phyloP scores from a whole-genome alignment of 2,113 vertebrate genomes.

The Paraplagusia blochii region DNA sequence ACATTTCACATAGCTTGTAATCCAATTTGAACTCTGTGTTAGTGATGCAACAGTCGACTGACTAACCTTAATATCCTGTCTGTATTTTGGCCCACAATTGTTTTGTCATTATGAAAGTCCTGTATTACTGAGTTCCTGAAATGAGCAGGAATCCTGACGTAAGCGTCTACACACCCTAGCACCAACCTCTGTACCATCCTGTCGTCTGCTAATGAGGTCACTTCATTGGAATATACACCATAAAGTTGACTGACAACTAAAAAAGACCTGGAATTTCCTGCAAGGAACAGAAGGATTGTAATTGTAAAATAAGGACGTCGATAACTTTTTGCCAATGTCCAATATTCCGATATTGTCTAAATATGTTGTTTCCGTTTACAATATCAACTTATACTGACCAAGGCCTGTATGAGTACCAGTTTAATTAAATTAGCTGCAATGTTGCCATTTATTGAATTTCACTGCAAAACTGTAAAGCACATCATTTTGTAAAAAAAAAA shows the following conservation, averaged over 20 bases:
- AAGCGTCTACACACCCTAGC: slow-evolving; percentile 38
- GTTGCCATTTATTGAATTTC: too few relatives aligned
- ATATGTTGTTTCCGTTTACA: too few relatives aligned
- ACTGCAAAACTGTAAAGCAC: too few relatives aligned
- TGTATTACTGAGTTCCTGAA: slow-evolving; percentile 23
- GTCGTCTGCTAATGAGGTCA: background rate
- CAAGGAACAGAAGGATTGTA: too few relatives aligned
- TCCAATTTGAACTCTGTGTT: background rate
- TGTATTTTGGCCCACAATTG: slow-evolving; percentile 13
- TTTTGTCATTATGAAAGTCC: background rate
- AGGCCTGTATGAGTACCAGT: too few relatives aligned
- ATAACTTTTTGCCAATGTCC: too few relatives aligned
- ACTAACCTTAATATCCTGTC: slow-evolving; percentile 17
- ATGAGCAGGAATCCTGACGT: slow-evolving; percentile 27
- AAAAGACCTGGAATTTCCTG: background rate
- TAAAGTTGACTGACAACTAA: background rate
- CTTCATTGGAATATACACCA: background rate
- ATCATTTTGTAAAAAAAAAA: too few relatives aligned
- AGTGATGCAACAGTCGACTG: background rate
- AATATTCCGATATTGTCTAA: too few relatives aligned
- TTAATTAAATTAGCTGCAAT: too few relatives aligned
- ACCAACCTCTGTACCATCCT: background rate
- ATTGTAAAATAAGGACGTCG: too few relatives aligned
- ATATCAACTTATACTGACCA: too few relatives aligned
- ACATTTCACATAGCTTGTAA: background rate